Percentiles rank a stretch among this genome's conserved stretches.
Conservation (phyloP, 2,113 vertebrate genomes). For the Actenoides hombroni region DNA sequence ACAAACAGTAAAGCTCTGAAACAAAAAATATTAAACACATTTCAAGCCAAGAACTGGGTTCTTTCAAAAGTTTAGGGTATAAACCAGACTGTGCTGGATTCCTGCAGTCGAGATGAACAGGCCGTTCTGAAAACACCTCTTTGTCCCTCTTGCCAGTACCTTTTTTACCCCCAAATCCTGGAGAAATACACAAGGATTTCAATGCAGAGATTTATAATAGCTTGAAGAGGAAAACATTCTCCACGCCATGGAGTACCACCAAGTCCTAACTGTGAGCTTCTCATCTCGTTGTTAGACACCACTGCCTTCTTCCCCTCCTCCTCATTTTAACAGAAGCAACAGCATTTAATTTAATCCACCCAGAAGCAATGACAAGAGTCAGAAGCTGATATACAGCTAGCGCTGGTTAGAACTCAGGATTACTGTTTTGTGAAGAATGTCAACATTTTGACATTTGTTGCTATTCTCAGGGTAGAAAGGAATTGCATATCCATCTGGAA, state of each 20-base stretch:
- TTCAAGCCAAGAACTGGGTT: background rate
- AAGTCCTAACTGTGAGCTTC: background rate
- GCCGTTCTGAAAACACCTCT: background rate
- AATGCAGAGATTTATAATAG: background rate
- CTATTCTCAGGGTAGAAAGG: slow-evolving; percentile 37
- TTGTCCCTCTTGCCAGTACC: background rate
- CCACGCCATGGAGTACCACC: background rate
- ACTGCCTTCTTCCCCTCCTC: background rate
- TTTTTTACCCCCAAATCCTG: background rate
- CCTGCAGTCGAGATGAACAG: background rate
- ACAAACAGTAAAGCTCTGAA: slow-evolving; percentile 11
- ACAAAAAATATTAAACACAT: background rate
- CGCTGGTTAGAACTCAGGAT: slow-evolving; percentile 34
- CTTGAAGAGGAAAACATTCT: background rate
- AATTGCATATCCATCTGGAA: slow-evolving; percentile 40
- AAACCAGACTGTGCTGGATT: background rate
- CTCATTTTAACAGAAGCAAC: slow-evolving; percentile 23
- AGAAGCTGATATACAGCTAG: slow-evolving; percentile 33
- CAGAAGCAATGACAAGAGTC: slow-evolving; percentile 34
- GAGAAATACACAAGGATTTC: background rate
- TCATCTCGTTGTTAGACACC: background rate
- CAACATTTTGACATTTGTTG: slow-evolving; percentile 60
- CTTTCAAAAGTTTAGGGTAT: background rate
- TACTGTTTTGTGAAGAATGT: slow-evolving; percentile 38
- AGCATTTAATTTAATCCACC: slow-evolving; percentile 48